Conservation (phyloP, 2,797 vertebrate species). For the Siniperca undulata region DNA sequence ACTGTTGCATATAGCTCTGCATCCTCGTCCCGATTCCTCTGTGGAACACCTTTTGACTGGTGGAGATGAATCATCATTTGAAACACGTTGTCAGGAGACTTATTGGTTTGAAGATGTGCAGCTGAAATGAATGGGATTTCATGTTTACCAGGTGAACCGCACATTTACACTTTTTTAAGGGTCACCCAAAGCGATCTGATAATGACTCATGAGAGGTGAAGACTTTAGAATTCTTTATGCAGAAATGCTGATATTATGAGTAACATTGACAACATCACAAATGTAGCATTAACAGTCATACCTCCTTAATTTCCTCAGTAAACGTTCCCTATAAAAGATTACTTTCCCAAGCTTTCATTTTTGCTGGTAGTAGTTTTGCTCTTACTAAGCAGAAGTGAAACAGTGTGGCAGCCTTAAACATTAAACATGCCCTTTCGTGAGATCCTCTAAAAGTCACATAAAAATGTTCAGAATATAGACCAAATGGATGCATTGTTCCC, state of each 20-base stretch:
- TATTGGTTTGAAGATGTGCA: neutral
- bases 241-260: neutral
- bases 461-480: neutral
- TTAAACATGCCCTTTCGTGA: neutral
- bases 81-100: neutral
- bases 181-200: neutral
- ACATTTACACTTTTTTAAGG: neutral
- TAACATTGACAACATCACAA: neutral
- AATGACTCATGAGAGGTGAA: neutral
- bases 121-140: neutral
- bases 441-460: neutral
- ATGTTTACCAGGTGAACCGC: neutral
- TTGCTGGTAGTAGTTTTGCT: neutral
- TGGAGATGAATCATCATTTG: too few relatives aligned
- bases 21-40: neutral
- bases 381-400: conserved; percentile 34
- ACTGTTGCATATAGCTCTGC: neutral
- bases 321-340: neutral
- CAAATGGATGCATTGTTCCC: neutral
- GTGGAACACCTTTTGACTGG: too few relatives aligned
- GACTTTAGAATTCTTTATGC: neutral
- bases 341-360: neutral
- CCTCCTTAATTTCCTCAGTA: neutral
- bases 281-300: neutral
- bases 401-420: neutral